A percentile compares a stretch with the other conserved stretches of the same genome.
phyloP scores from a whole-genome alignment of 64 coral and sea anemone species.

The Dendronephthya gigantea region DNA sequence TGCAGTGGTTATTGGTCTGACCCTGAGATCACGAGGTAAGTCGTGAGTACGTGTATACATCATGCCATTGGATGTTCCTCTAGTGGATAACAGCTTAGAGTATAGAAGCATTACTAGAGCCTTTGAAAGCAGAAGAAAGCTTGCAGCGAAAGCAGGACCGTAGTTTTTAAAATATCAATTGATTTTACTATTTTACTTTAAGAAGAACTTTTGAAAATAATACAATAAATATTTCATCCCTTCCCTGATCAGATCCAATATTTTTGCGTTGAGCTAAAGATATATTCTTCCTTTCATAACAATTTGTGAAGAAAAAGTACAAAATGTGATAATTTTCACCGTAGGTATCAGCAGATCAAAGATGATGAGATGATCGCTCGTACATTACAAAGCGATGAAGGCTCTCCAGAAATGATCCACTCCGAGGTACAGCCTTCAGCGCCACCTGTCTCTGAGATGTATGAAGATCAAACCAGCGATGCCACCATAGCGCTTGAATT shows the following conservation, averaged over 20 bases:
- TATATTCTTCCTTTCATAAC: too few relatives aligned
- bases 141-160: too few relatives aligned
- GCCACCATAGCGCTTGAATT: background rate
- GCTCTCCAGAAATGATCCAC: background rate
- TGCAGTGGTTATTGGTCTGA: background rate
- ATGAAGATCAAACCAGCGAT: background rate
- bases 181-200: too few relatives aligned
- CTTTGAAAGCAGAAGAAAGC: too few relatives aligned
- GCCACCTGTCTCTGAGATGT: background rate
- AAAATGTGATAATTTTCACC: background rate
- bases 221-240: too few relatives aligned
- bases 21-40: background rate
- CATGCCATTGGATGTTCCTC: background rate
- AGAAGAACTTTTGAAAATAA: too few relatives aligned
- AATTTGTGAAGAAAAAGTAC: too few relatives aligned
- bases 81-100: too few relatives aligned
- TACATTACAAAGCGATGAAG: background rate
- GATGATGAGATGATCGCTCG: constrained; percentile 1
- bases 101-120: too few relatives aligned
- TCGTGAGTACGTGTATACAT: background rate
- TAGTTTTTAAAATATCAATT: too few relatives aligned
- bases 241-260: too few relatives aligned
- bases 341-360: background rate
- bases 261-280: too few relatives aligned
- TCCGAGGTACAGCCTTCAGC: background rate